Evolutionary conservation across 2,113 vertebrate species (phyloP), one percentile per base, ranked within the genome.

Genomic region (Rhizomys pruinosus): DNA sequence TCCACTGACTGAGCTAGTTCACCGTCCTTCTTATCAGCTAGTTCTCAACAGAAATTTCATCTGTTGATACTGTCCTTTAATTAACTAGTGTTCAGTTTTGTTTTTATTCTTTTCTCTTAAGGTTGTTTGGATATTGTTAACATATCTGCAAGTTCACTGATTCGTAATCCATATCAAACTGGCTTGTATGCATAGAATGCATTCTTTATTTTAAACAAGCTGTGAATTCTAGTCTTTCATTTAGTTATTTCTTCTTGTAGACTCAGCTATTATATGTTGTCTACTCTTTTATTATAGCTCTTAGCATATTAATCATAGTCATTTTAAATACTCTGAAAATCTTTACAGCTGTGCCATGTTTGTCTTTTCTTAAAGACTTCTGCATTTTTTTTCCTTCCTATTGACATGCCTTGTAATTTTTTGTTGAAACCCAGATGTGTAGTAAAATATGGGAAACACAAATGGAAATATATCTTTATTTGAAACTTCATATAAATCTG

Each of bases 361-460:
- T 59, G 13, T 32, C 32, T 88, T 25, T 2, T 42, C 79, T 5
- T 92, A 7, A 59, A 87, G 52, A 55, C 32, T 68, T 93, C 89
- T 69, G 64, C 15, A 78, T 3, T 89, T 3, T 91, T 89, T 92
- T 66, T 42, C 42, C 92, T 90, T 32, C 19, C 25, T 76, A 63
- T 86, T 94, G 74, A 25, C 55, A 84, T 87, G 16, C 6, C 20
- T 95, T 73, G 25, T 76, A 94, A 87, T 80, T 87, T 93, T 90
- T 42, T 84, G 8, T 69, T 64, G n/a, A 92, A 87, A 92, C 20
- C 6, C 52, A 69, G 34, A 61, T 39, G 44, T 81, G 9, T 57
- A 34, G 5, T 87, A 47, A 59, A 8, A 84, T 93, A 82, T 32
- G 88, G 23, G 27, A 76, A 76, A 68, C 34, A 42, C 16, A 47